Evolutionary conservation across 2,888 invertebrate genomes (phyloP).

Genomic region (Lithosia quadra): DNA sequence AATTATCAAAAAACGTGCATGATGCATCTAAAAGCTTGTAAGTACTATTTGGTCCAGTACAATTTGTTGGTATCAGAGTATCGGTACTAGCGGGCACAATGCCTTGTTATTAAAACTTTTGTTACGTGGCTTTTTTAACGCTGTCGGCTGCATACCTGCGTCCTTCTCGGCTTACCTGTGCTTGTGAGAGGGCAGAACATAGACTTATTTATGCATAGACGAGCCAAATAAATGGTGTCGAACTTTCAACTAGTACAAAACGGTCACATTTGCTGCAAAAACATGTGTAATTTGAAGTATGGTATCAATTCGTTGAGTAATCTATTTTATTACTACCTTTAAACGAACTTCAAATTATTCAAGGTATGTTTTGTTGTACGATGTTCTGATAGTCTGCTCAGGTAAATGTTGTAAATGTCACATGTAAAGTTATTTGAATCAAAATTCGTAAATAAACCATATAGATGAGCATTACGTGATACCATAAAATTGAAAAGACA

Average conservation of each 20-base stretch:
- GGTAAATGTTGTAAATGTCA: background rate
- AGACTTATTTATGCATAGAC: conserved; percentile 61
- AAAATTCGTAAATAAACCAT: background rate
- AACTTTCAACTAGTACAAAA: background rate
- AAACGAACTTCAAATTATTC: background rate
- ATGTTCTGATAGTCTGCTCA: background rate
- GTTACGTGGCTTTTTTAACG: conserved; percentile 75
- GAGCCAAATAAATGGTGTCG: conserved; percentile 3
- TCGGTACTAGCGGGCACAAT: conserved; percentile 66
- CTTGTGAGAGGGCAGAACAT: conserved; percentile 67
- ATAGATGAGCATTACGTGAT: background rate
- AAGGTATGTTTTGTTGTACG: background rate
- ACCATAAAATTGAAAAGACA: background rate
- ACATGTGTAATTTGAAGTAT: background rate
- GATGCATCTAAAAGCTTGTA: conserved; percentile 42
- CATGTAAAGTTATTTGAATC: background rate
- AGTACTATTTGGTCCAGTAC: conserved; percentile 40
- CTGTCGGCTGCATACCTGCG: conserved; percentile 74
- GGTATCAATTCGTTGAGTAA: background rate
- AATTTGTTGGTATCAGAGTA: conserved; percentile 60
- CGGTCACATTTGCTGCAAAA: background rate
- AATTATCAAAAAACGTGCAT: conserved; percentile 43
- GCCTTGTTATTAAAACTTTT: conserved; percentile 77
- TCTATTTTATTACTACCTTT: background rate
- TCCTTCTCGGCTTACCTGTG: conserved; percentile 79